Percentiles rank a stretch among this genome's conserved stretches.
These are phyloP conservation scores for Syncerus caffer DNA, from an alignment of 2,797 vertebrate genomes.

Conservation along the genomic window DNA sequence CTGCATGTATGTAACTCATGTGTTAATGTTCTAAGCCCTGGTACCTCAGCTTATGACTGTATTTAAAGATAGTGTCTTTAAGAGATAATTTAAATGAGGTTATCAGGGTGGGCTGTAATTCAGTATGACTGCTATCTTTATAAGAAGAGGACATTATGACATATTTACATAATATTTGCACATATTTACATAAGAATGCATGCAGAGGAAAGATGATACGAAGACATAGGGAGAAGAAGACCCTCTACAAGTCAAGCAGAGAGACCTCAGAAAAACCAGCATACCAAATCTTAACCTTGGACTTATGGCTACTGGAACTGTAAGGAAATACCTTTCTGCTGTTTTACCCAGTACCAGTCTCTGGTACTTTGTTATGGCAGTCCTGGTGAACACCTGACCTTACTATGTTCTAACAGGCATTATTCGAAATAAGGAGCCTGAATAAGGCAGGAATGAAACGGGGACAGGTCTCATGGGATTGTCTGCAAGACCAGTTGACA, in stretches of 20 bases:
- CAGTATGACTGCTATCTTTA: background rate
- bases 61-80: background rate
- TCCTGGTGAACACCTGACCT: background rate
- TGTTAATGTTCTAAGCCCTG: background rate
- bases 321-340: background rate
- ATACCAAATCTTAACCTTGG: background rate
- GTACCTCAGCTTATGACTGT: background rate
- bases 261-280: background rate
- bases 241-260: background rate
- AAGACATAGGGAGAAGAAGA: background rate
- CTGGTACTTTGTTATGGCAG: background rate
- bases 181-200: background rate
- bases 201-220: background rate
- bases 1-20: background rate
- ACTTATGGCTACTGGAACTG: background rate
- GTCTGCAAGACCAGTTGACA: background rate
- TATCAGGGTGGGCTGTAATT: background rate
- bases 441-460: background rate
- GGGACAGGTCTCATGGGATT: background rate
- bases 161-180: background rate
- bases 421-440: background rate
- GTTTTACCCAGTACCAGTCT: background rate
- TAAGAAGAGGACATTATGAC: background rate
- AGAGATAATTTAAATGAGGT: background rate
- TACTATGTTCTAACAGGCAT: background rate